Evolutionary conservation across 2,888 invertebrate species (phyloP).

Genomic region (Flabesymbios commensalis): DNA sequence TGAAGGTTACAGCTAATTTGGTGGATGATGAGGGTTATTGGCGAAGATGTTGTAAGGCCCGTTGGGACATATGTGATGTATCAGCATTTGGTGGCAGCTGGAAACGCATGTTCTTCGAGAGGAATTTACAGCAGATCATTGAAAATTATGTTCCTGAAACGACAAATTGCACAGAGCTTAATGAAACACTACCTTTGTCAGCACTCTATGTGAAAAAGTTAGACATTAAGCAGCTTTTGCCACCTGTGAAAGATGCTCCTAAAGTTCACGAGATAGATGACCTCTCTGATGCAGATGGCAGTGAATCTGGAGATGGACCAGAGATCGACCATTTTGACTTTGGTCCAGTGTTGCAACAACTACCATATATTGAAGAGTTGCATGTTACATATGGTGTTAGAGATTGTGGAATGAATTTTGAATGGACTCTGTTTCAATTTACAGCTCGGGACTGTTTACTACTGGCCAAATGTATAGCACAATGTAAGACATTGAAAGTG

Average conservation of each 20-base stretch:
- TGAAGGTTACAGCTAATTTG: constrained; percentile 60
- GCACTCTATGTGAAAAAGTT: constrained; percentile 55
- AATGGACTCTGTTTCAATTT: constrained; percentile 62
- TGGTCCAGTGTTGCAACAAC: constrained; percentile 48
- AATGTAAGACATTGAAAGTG: constrained; percentile 52
- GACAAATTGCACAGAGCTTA: constrained; percentile 51
- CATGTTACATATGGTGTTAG: constrained; percentile 58
- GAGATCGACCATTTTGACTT: constrained; percentile 62
- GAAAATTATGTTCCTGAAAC: constrained; percentile 60
- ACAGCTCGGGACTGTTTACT: constrained; percentile 60
- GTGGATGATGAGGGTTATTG: constrained; percentile 61
- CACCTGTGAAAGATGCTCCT: constrained; percentile 56
- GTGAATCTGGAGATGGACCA: constrained; percentile 57
- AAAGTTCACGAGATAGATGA: constrained; percentile 54
- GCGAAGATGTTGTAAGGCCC: constrained; percentile 57
- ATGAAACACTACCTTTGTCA: constrained; percentile 52
- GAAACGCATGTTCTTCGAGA: constrained; percentile 62
- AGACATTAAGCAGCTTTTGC: constrained; percentile 57
- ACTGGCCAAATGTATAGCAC: constrained; percentile 58
- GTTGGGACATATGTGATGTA: constrained; percentile 60
- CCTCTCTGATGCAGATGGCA: constrained; percentile 54
- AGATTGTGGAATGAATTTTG: constrained; percentile 63
- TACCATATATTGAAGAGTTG: constrained; percentile 58
- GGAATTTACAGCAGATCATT: constrained; percentile 57
- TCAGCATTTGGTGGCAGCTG: constrained; percentile 55